Evolutionary conservation across 2,113 vertebrate species (phyloP), one percentile per base, ranked within the genome.

Genomic region (Tupaia chinensis): DNA sequence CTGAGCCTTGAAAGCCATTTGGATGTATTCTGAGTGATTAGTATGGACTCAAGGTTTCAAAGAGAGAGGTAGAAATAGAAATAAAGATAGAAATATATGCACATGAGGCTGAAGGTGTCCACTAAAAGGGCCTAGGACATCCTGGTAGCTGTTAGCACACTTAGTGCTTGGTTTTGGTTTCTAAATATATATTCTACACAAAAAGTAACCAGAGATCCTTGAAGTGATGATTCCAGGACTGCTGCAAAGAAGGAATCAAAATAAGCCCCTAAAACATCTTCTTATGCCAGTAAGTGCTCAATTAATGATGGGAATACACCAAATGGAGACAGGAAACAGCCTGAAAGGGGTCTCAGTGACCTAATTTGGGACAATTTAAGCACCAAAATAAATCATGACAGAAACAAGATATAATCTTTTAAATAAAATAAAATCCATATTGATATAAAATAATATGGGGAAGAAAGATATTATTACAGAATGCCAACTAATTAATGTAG

Each of bases 41-140:
- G 5, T 73, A 93, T 93, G 27, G 93, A 93, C 61, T 83, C 17
- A 80, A 80, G 25, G 54, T 85, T 96, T 96, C 84, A 91, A 88
- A 94, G 19, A 79, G 7, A 72, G 65, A 74, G 4, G 32, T 12
- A 92, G 11, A 23, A 29, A 32, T 1, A 96, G 76, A 87, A 85
- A 95, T 9, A 84, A 60, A 96, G 13, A 58, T 3, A 78, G 34
- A 78, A 15, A 54, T 20, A 44, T 25, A 25, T 76, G 16, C 65
- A 29, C 23, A 29, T 80, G 11, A 85, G 17, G 84, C 32, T 74
- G 44, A 17, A 69, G 22, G 17, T 58, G 23, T 29, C 54, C 54
- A 93, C 60, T 80, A 25, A 83, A 65, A 92, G 4, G 32, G 14
- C 16, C 61, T 61, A 32, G 16, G 44, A 76, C 8, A 88, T 13